phyloP scores from a whole-genome alignment of 2,888 invertebrate genomes.

The Drosophila demipolita region DNA sequence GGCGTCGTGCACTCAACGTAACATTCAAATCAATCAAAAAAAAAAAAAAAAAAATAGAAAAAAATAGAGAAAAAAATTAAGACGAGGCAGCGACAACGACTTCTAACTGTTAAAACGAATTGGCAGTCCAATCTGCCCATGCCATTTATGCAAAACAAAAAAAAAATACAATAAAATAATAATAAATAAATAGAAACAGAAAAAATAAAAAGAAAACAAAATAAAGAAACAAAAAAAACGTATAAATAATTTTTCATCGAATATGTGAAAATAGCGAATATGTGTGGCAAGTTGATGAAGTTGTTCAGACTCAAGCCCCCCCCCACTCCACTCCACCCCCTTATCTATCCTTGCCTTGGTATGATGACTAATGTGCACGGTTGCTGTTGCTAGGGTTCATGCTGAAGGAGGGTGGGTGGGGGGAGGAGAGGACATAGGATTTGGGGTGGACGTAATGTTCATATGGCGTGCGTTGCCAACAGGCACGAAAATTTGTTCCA shows the following conservation, averaged over 20 bases:
- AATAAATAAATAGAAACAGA: constrained; percentile 2
- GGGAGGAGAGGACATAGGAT: constrained; percentile 2
- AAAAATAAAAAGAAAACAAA: not conserved
- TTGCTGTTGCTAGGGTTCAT: constrained; percentile 18
- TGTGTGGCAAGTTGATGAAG: constrained; percentile 66
- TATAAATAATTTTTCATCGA: constrained; percentile 74
- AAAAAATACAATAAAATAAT: not conserved
- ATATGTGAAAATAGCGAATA: constrained; percentile 54
- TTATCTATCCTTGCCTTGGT: not conserved
- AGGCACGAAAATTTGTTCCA: constrained; percentile 25
- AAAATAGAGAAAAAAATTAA: constrained; percentile 1
- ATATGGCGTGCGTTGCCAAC: constrained; percentile 59
- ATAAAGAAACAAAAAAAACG: constrained; percentile 33
- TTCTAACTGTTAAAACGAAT: constrained; percentile 61
- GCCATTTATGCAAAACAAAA: constrained; percentile 63
- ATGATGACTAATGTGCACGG: constrained; percentile 59
- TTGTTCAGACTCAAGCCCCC: constrained; percentile 41
- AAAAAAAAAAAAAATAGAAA: not conserved
- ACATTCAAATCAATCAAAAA: constrained; percentile 83
- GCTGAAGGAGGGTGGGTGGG: not conserved
- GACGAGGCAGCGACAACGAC: constrained; percentile 48
- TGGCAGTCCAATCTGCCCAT: constrained; percentile 46
- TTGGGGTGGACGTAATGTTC: constrained; percentile 56
- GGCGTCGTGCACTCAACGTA: constrained; percentile 75
- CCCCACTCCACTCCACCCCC: too few relatives aligned